Conservation (phyloP, 2,797 vertebrate species). For the Pantherophis alleghaniensis region DNA sequence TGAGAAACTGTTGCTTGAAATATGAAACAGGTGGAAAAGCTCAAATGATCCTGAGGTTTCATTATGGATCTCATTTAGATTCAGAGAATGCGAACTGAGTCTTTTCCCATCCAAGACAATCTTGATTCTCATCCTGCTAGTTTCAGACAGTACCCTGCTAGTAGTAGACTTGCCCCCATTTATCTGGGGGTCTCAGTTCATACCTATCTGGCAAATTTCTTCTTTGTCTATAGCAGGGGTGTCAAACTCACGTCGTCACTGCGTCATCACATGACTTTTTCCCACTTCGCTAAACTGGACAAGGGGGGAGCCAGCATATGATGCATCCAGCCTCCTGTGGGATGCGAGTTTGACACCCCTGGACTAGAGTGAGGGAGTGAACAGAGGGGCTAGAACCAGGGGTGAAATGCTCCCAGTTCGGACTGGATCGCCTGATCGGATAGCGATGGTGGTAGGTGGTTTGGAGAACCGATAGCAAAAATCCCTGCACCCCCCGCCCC, state of each 20-base stretch:
- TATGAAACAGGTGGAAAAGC: neutral
- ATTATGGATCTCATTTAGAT: neutral
- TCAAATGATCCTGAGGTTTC: neutral
- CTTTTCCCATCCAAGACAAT: neutral
- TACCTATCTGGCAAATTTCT: neutral
- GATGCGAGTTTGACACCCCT: too few relatives aligned
- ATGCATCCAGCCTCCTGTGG: too few relatives aligned
- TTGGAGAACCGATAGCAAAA: too few relatives aligned
- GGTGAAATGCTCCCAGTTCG: too few relatives aligned
- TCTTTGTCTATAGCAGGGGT: neutral
- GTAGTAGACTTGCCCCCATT: neutral
- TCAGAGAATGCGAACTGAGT: neutral
- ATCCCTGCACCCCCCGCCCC: too few relatives aligned
- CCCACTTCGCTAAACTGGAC: too few relatives aligned
- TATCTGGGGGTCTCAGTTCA: neutral
- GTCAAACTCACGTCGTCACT: too few relatives aligned
- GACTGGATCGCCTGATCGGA: too few relatives aligned
- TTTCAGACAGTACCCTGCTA: neutral
- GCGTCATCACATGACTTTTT: too few relatives aligned
- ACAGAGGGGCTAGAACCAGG: neutral
- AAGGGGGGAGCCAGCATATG: too few relatives aligned
- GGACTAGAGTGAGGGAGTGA: neutral
- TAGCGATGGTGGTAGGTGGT: too few relatives aligned
- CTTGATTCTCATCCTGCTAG: neutral
- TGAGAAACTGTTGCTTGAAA: neutral